Evolutionary conservation across 2,113 vertebrate genomes (phyloP), one percentile per base, ranked within the genome.

Genomic region (Gymnarchus niloticus): DNA sequence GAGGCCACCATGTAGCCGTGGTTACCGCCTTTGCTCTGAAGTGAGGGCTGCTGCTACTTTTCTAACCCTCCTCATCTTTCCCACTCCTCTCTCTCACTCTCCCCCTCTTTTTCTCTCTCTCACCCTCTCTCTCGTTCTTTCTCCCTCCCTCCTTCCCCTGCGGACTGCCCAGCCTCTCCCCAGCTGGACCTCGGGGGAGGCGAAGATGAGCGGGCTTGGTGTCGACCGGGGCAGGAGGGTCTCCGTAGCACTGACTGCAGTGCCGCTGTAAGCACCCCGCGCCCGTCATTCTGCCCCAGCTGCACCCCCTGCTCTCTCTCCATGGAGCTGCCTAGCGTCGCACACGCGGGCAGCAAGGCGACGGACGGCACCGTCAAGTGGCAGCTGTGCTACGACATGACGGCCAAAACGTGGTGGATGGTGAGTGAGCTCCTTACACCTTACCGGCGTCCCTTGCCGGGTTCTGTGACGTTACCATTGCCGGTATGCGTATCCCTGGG

Each of bases 381-480:
- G 97, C 97, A 98, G 90, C 93, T 99, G 6, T 96, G 96, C 90
- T 98, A 97, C 81, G 92, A 97, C 69, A 91, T 93, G 92, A 95
- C 92, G 1, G 96, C 96, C 51, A 96, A 93, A 91, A 97, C 96
- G 0, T 98, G 97, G 97, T 98, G 97, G 97, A 98, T 97, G 97
- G 97, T 98, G 91, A 98, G 97, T 96, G 48, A 28, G 23, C 54
- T 37, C 14, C 51, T 37, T 7, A 7, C 7, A 7, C 7, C n/a
- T 14, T 14, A 7, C 52, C 6, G 6, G 14, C 52, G 14, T 54
- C 52, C 52, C 52, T 25, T 48, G 19, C 51, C 2, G 25, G 1
- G 46, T 52, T 3, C 6, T 28, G 6, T 7, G 3, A n/a, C 9
- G 46, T 54, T n/a, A 6, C 44, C 7, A 21, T 61, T 0, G 49